These are phyloP conservation scores for Drosophila trichaetosa DNA, from an alignment of 2,888 invertebrate species.

Conservation along the genomic window DNA sequence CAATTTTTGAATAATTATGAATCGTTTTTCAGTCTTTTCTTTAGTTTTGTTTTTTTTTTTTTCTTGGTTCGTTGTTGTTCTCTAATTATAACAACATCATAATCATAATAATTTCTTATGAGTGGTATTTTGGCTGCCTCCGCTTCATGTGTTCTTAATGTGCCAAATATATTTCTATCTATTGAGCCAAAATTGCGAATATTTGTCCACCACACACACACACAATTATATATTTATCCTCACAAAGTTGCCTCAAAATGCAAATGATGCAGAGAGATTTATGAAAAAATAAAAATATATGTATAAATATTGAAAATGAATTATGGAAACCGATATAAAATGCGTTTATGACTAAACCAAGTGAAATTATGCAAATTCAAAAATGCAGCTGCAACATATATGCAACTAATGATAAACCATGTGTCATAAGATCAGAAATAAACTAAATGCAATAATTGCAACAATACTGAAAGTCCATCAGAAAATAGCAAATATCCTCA, in stretches of 20 bases:
- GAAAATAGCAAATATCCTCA: neutral
- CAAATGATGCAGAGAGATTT: slow-evolving; percentile 43
- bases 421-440: neutral
- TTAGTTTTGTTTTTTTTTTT: slow-evolving; percentile 1
- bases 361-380: slow-evolving; percentile 9
- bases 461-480: neutral
- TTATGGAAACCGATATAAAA: slow-evolving; percentile 39
- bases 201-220: slow-evolving; percentile 58
- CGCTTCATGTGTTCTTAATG: slow-evolving; percentile 68
- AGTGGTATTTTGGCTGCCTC: slow-evolving; percentile 51
- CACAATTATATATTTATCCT: slow-evolving; percentile 8
- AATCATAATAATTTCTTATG: slow-evolving; percentile 69
- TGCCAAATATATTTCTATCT: slow-evolving; percentile 74
- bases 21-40: slow-evolving; percentile 66
- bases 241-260: slow-evolving; percentile 21
- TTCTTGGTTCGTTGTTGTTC: slow-evolving; percentile 53
- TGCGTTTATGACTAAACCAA: slow-evolving; percentile 28
- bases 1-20: slow-evolving; percentile 81
- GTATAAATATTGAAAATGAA: slow-evolving; percentile 28
- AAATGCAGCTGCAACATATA: slow-evolving; percentile 13
- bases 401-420: slow-evolving; percentile 1
- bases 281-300: slow-evolving; percentile 5
- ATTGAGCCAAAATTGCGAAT: slow-evolving; percentile 57
- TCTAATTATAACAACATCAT: slow-evolving; percentile 79
- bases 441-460: neutral